Base-by-base conservation (phyloP, 2,113 vertebrate species). In the Nerophis lumbriciformis region DNA sequence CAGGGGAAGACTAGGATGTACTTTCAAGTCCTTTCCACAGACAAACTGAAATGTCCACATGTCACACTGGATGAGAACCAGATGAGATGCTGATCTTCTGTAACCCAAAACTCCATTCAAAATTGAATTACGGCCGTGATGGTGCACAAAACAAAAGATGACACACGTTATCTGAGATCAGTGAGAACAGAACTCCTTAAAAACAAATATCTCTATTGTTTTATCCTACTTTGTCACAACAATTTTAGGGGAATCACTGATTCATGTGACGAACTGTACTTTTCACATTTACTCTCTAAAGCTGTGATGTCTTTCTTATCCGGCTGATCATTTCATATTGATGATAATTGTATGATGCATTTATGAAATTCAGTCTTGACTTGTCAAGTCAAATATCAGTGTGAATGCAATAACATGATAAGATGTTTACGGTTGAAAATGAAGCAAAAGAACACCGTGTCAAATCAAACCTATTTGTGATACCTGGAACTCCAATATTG, bases 401-500 rank as follows among this genome's bases (percentile, higher is more conserved):
- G 5, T 68, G 44, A 68, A 67, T 68, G 37, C 35, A 61, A 60
- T 67, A 50, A 80, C 60, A 56, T 45, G 66, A 66, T 8, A 38
- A 42, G 62, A 57, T 62, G 68, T 77, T 65, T 75, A 71, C 48
- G 63, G 67, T 53, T 48, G 21, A 67, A 70, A 67, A 66, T 16
- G 15, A 56, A 42, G 37, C 14, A 50, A 50, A 50, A 50, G n/a
- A 39, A 55, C 35, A 16, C 14, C 14, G 28, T 6, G 5, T 12
- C 11, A 35, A 13, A 9, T 53, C 28, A 28, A 53, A 15, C 35
- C 52, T 7, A 36, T 53, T 42, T 42, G 54, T 48, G 28, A n/a
- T 77, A 99, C 97, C 96, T 88, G 94, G 93, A 0, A 93, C 90
- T n/a, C 67, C 83, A 69, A 99, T 94, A 59, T 90, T 88, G 37